These are phyloP conservation scores for Sarcophaga carnaria DNA, from an alignment of 2,888 invertebrate genomes.

Conservation along the genomic window DNA sequence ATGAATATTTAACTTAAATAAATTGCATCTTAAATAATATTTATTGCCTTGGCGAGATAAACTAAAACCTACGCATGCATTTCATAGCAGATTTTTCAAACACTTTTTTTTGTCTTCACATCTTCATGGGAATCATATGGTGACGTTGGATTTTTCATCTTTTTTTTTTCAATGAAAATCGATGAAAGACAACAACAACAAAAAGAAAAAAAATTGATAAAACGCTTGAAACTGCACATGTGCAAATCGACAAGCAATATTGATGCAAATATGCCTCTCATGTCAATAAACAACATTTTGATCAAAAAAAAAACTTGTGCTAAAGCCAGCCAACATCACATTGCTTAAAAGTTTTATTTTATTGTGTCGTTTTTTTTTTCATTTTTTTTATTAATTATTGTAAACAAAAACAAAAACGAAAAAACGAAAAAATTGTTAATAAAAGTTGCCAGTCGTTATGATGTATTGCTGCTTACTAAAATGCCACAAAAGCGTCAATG, in stretches of 20 bases:
- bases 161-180: conserved; percentile 8
- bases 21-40: conserved; percentile 68
- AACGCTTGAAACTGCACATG: conserved; percentile 65
- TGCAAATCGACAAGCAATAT: conserved; percentile 65
- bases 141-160: conserved; percentile 20
- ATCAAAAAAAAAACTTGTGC: conserved; percentile 62
- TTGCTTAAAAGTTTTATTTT: too few species aligned
- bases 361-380: too few species aligned
- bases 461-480: conserved; percentile 56
- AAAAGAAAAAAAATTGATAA: not conserved
- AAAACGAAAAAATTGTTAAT: conserved; percentile 5
- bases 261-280: conserved; percentile 64
- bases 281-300: conserved; percentile 67
- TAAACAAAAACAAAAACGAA: conserved; percentile 18
- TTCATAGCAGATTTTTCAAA: conserved; percentile 11
- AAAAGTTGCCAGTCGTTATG: conserved; percentile 46
- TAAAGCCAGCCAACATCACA: conserved; percentile 40
- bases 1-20: conserved; percentile 68
- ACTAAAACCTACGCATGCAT: conserved; percentile 65
- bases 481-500: conserved; percentile 50
- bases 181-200: not conserved
- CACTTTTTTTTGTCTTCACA: conserved; percentile 36
- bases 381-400: not conserved
- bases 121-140: conserved; percentile 67
- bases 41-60: conserved; percentile 58